These are phyloP conservation scores for Dicranocentrus wangi DNA, from an alignment of 2,888 invertebrate genomes.

Conservation along the genomic window DNA sequence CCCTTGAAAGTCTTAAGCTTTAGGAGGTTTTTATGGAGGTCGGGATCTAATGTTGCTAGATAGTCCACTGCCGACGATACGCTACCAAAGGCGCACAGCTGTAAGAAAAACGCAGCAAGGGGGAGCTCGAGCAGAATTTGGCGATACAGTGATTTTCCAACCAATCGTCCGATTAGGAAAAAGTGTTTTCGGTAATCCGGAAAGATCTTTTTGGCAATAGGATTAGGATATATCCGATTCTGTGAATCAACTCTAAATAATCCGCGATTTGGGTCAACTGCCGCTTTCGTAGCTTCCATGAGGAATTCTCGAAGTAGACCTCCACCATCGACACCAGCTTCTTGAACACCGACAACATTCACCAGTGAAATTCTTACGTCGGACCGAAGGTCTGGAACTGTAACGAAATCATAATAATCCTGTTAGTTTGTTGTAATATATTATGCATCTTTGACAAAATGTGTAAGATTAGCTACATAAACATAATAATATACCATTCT, in stretches of 20 bases:
- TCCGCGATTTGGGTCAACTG: slow-evolving; percentile 97
- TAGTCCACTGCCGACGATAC: slow-evolving; percentile 91
- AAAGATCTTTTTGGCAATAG: slow-evolving; percentile 89
- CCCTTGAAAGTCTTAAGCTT: slow-evolving; percentile 89
- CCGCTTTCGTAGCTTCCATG: slow-evolving; percentile 92
- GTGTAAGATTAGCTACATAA: not conserved
- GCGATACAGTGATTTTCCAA: slow-evolving; percentile 97
- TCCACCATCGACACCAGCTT: slow-evolving; percentile 98
- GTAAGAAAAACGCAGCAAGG: slow-evolving; percentile 95
- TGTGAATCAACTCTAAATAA: slow-evolving; percentile 92
- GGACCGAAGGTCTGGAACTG: slow-evolving; percentile 89
- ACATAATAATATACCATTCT: slow-evolving; percentile 82
- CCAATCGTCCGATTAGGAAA: slow-evolving; percentile 93
- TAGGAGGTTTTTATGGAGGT: slow-evolving; percentile 91
- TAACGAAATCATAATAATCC: slow-evolving; percentile 2
- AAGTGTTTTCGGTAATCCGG: slow-evolving; percentile 92
- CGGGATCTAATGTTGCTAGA: slow-evolving; percentile 92
- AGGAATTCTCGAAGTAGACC: slow-evolving; percentile 97
- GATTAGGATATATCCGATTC: slow-evolving; percentile 96
- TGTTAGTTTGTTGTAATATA: not conserved
- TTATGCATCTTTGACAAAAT: not conserved
- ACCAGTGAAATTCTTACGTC: slow-evolving; percentile 92
- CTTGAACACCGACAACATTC: slow-evolving; percentile 92
- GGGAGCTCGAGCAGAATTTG: slow-evolving; percentile 95
- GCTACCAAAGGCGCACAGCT: slow-evolving; percentile 86